phyloP scores from a whole-genome alignment of 2,888 invertebrate genomes.

The Anoplius nigerrimus region DNA sequence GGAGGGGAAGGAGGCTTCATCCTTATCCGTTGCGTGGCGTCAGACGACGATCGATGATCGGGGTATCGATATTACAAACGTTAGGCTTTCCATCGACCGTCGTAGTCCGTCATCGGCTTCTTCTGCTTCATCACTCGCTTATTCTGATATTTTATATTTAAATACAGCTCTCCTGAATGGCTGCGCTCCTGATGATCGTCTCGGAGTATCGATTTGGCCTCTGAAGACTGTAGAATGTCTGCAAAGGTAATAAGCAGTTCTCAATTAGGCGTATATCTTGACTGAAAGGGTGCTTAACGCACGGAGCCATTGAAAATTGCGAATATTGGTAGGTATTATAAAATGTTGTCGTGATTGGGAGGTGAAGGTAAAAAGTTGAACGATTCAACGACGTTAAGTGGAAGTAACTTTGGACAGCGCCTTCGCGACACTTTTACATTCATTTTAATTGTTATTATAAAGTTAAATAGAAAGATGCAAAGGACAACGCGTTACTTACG shows the following conservation, averaged over 20 bases:
- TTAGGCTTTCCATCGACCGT: constrained; percentile 14
- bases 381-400: no score
- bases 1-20: constrained; percentile 3
- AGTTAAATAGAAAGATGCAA: not conserved
- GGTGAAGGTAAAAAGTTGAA: no score
- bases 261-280: not conserved
- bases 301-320: no score
- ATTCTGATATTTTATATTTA: constrained; percentile 49
- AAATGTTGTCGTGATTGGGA: no score
- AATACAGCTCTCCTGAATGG: constrained; percentile 70
- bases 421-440: no score
- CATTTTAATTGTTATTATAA: no score
- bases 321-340: not conserved
- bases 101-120: constrained; percentile 17
- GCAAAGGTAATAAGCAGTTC: constrained; percentile 33
- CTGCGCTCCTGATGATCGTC: constrained; percentile 61
- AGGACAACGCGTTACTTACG: constrained; percentile 53
- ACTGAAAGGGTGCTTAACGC: not conserved
- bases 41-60: constrained; percentile 25
- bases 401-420: no score
- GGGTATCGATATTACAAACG: constrained; percentile 14
- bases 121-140: constrained; percentile 15
- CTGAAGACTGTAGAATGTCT: constrained; percentile 70
- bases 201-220: constrained; percentile 67
- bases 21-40: not conserved